Evolutionary conservation across 1,140 invertebrate species (phyloP).

Genomic region (Piezodorus guildinii): DNA sequence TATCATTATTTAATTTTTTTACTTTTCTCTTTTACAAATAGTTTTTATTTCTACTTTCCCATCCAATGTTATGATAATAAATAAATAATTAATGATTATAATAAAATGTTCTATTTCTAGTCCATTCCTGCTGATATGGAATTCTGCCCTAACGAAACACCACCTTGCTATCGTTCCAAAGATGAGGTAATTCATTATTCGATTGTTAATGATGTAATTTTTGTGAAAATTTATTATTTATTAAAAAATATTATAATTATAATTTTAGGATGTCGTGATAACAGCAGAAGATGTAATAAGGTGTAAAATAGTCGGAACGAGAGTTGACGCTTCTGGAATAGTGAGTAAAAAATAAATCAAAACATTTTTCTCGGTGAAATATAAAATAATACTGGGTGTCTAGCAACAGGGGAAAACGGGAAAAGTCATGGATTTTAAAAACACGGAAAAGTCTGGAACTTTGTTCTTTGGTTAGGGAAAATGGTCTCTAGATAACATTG

Average conservation of each 20-base stretch:
- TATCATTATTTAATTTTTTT: too few relatives aligned
- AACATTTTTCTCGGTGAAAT: too few relatives aligned
- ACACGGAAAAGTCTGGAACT: too few relatives aligned
- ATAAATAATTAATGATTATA: conserved; percentile 16
- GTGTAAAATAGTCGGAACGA: conserved; percentile 94
- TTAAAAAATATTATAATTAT: background rate
- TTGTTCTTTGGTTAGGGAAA: too few relatives aligned
- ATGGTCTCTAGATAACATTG: too few relatives aligned
- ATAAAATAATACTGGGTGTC: too few relatives aligned
- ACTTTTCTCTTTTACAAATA: too few relatives aligned
- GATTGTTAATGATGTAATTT: background rate
- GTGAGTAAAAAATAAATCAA: conserved; percentile 43
- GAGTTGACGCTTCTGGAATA: conserved; percentile 89
- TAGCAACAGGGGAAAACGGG: too few relatives aligned
- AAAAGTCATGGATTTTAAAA: too few relatives aligned
- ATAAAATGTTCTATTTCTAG: conserved; percentile 41
- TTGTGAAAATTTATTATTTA: background rate
- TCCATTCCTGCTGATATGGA: conserved; percentile 99
- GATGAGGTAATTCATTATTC: conserved; percentile 57
- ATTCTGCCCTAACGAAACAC: conserved; percentile 94
- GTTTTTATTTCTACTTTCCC: too few relatives aligned
- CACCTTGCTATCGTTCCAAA: conserved; percentile 96
- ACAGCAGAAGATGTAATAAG: conserved; percentile 97
- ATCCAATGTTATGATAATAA: too few relatives aligned
- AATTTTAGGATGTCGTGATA: conserved; percentile 75